Base-by-base conservation (phyloP, 2,113 vertebrate genomes). In the Pangasianodon gigas region DNA sequence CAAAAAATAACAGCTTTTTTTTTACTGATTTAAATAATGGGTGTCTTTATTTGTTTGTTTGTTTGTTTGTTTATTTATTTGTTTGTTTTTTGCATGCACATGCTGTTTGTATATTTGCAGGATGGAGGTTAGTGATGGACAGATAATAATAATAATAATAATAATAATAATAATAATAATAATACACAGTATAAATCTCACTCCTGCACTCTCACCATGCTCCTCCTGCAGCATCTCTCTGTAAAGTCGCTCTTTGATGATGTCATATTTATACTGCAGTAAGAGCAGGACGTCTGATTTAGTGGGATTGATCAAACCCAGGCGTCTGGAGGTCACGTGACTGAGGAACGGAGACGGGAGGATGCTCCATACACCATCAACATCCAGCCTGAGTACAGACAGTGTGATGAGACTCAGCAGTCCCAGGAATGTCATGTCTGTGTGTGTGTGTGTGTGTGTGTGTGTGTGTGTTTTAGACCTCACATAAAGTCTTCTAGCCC, bases 191-290 rank as follows among this genome's bases (percentile, higher is more conserved):
- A 71, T 44, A 77, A 46, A 44, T 0, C 37, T 11, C 21, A 0
- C 14, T 41, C 71, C 16, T 41, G 0, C 26, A 4, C 44, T 44
- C 44, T 71, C 87, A 94, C 94, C 93, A 18, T 89, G 75, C 10
- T 93, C 89, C 56, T 96, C 93, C 92, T 94, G 94, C 32, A 97
- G 93, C 96, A 96, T 97, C 91, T 97, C 96, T 80, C 83, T 91
- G 14, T 92, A 95, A 26, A 97, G 93, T 81, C 89, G 91, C 60
- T 93, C 93, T 24, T 84, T 93, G 89, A 96, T 92, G 21, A 92
- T 91, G 29, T 95, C 93, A 87, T 96, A 96, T 88, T 96, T 97
- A 69, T 94, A 93, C 24, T 95, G 92, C 52, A 96, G 84, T 81
- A 96, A 84, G 14, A 93, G 93, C 29, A 96, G 92, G 52, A 96